Evolutionary conservation across 2,113 vertebrate species (phyloP).

Genomic region (Desmodus rotundus): DNA sequence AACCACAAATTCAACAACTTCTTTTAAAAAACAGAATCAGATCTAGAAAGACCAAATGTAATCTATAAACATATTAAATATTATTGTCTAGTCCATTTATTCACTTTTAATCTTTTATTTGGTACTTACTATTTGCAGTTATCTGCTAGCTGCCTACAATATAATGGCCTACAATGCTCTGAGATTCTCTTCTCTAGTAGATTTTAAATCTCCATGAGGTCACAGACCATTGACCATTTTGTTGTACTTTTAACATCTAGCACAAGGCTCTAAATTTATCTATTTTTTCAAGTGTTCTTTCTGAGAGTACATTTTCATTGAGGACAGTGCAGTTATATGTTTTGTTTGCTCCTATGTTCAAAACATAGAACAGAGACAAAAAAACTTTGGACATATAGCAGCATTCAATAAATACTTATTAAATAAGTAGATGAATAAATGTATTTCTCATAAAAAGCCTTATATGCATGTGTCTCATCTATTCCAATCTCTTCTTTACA

Average conservation of each 20-base stretch:
- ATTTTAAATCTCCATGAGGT: background rate
- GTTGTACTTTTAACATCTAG: background rate
- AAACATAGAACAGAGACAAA: background rate
- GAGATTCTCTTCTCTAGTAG: background rate
- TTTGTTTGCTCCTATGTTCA: background rate
- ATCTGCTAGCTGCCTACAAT: background rate
- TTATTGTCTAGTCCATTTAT: background rate
- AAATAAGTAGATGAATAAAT: background rate
- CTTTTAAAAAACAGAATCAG: background rate
- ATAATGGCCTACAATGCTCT: background rate
- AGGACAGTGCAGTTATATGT: background rate
- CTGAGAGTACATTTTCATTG: background rate
- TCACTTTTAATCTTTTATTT: background rate
- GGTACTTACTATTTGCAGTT: background rate
- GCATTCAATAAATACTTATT: background rate
- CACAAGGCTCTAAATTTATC: background rate
- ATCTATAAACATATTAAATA: background rate
- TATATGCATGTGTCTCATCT: background rate
- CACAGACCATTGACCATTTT: background rate
- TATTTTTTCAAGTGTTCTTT: background rate
- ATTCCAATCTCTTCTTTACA: background rate
- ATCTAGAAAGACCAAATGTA: background rate
- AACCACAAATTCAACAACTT: background rate
- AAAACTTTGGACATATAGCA: background rate
- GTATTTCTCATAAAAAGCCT: background rate